A percentile compares a stretch with the other conserved stretches of the same genome.
Conservation (phyloP, 2,113 vertebrate species). For the Xiphophorus maculatus region DNA sequence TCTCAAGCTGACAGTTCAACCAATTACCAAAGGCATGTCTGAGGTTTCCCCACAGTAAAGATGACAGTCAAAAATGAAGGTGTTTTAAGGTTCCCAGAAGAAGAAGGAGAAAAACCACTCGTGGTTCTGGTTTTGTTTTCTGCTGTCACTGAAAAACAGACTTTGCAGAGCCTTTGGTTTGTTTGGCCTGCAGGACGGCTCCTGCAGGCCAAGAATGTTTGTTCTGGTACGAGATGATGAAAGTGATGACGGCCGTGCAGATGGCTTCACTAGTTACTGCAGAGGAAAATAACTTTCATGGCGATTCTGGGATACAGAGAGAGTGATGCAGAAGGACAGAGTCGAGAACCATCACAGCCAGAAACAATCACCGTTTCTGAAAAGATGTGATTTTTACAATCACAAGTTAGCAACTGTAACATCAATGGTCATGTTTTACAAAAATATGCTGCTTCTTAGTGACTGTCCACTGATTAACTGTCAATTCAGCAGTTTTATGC, state of each 20-base stretch:
- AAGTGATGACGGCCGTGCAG: constrained; percentile 4
- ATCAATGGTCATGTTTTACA: neutral
- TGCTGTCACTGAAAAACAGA: constrained; percentile 25
- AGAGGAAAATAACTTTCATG: neutral
- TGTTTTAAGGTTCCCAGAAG: constrained; percentile 27
- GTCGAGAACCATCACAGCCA: too few relatives aligned
- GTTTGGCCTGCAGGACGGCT: constrained; percentile 2
- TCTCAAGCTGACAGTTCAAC: neutral
- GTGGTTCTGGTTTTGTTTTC: constrained; percentile 63
- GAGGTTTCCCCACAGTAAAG: neutral
- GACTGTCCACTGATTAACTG: neutral
- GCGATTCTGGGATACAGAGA: neutral
- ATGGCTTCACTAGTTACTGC: constrained; percentile 2
- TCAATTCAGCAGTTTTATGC: neutral
- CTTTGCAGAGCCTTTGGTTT: neutral
- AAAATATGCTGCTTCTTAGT: neutral
- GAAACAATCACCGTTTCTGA: neutral
- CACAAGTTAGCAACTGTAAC: neutral
- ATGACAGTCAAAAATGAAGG: constrained; percentile 43
- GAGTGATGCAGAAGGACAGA: neutral
- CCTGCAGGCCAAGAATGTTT: constrained; percentile 5
- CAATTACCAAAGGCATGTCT: constrained; percentile 17
- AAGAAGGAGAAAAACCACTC: neutral
- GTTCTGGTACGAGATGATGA: constrained; percentile 11
- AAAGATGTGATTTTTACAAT: neutral